phyloP scores from a whole-genome alignment of 2,797 vertebrate genomes.

The Artibeus jamaicensis region DNA sequence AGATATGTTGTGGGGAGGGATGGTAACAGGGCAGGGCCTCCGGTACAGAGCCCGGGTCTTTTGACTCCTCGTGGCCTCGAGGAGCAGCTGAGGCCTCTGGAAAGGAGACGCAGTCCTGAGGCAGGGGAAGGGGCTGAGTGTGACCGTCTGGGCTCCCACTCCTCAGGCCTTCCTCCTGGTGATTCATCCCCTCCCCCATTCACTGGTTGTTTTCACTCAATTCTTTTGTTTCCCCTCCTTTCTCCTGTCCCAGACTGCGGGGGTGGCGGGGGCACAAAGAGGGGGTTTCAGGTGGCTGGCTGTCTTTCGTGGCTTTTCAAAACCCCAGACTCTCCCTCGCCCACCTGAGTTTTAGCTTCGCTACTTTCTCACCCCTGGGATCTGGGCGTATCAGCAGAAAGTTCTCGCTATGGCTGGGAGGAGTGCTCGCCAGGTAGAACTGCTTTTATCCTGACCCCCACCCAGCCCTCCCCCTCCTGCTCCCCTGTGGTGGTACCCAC shows the following conservation, averaged over 20 bases:
- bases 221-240: conserved; percentile 72
- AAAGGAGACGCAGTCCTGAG: neutral
- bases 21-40: neutral
- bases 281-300: conserved; percentile 70
- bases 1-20: no score
- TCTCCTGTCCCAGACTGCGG: conserved; percentile 74
- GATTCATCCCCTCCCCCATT: conserved; percentile 68
- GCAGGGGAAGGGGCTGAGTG: neutral
- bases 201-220: conserved; percentile 67
- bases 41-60: neutral
- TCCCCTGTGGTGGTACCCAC: conserved; percentile 5
- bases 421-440: neutral
- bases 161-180: conserved; percentile 57
- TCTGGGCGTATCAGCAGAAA: conserved; percentile 66
- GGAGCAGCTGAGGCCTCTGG: neutral
- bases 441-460: neutral
- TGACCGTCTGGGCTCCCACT: neutral
- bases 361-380: conserved; percentile 68
- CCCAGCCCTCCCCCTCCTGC: neutral
- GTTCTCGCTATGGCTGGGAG: neutral
- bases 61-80: neutral
- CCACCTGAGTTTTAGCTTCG: conserved; percentile 70
- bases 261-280: conserved; percentile 70
- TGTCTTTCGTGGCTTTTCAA: conserved; percentile 60
- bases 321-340: conserved; percentile 71